Conservation (phyloP, 2,797 vertebrate genomes). For the Botia kubotai region DNA sequence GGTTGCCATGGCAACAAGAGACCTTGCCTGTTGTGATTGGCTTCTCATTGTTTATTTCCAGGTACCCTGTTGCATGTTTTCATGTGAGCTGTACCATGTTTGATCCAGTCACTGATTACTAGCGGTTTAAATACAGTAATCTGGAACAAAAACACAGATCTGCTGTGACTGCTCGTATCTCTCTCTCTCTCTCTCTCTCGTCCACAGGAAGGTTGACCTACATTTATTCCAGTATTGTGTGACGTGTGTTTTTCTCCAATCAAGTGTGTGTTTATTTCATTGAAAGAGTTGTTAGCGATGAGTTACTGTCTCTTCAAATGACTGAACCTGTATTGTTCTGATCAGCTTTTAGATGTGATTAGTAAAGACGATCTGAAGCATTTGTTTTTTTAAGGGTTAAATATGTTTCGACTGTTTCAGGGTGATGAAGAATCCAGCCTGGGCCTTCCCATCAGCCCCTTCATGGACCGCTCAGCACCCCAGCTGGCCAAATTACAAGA, state of each 20-base stretch:
- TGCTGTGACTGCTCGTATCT: neutral
- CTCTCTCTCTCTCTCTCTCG: neutral
- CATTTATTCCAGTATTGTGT: slow-evolving; percentile 27
- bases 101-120: neutral
- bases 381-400: neutral
- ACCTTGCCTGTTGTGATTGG: slow-evolving; percentile 49
- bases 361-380: neutral
- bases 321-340: neutral
- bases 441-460: slow-evolving; percentile 95
- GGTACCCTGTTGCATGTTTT: slow-evolving; percentile 33
- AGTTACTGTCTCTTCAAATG: neutral
- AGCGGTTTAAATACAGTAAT: slow-evolving; percentile 1
- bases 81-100: neutral
- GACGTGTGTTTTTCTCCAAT: slow-evolving; percentile 48
- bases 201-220: slow-evolving; percentile 49
- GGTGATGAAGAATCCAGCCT: slow-evolving; percentile 95
- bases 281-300: no score
- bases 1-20: slow-evolving; percentile 69
- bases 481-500: slow-evolving; percentile 97
- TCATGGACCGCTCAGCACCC: slow-evolving; percentile 96
- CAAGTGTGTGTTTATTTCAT: slow-evolving; percentile 1
- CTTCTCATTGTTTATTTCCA: slow-evolving; percentile 45
- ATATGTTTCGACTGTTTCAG: slow-evolving; percentile 68
- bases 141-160: neutral
- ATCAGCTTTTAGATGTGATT: neutral